Percentiles rank a stretch among this genome's conserved stretches.
Evolutionary conservation across 2,797 vertebrate species (phyloP).

Genomic region (Cottoperca gobio): DNA sequence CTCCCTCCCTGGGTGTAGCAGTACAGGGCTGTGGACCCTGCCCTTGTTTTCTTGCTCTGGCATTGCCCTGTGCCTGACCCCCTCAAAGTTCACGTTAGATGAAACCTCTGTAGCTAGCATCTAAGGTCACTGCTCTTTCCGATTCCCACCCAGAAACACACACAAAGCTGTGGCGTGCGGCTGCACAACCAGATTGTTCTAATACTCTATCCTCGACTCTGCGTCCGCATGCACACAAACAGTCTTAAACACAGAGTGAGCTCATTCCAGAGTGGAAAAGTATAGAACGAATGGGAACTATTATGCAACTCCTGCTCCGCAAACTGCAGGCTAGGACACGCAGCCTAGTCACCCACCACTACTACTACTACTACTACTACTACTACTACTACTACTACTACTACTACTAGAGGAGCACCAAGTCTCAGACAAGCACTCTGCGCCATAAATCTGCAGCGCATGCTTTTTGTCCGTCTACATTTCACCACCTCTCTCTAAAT

Average conservation of each 20-base stretch:
- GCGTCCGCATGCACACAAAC: slow-evolving; percentile 25
- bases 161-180: slow-evolving; percentile 41
- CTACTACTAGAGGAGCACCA: slow-evolving; percentile 31
- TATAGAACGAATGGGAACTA: slow-evolving; percentile 72
- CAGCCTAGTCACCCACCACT: slow-evolving; percentile 61
- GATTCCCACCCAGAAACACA: slow-evolving; percentile 65
- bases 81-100: slow-evolving; percentile 76
- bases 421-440: slow-evolving; percentile 49
- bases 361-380: slow-evolving; percentile 34
- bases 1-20: slow-evolving; percentile 47
- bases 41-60: slow-evolving; percentile 75
- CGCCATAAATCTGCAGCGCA: slow-evolving; percentile 66
- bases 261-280: slow-evolving; percentile 80
- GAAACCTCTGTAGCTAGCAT: slow-evolving; percentile 74
- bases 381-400: slow-evolving; percentile 39
- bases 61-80: slow-evolving; percentile 80
- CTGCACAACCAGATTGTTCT: slow-evolving; percentile 27
- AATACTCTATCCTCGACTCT: slow-evolving; percentile 20
- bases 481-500: slow-evolving; percentile 65
- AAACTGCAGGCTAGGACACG: slow-evolving; percentile 78
- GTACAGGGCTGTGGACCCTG: slow-evolving; percentile 63
- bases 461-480: slow-evolving; percentile 64
- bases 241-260: slow-evolving; percentile 57
- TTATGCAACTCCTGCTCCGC: slow-evolving; percentile 75
- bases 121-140: slow-evolving; percentile 78